Base-by-base conservation (phyloP, 2,797 vertebrate genomes). In the Anguilla obscura region DNA sequence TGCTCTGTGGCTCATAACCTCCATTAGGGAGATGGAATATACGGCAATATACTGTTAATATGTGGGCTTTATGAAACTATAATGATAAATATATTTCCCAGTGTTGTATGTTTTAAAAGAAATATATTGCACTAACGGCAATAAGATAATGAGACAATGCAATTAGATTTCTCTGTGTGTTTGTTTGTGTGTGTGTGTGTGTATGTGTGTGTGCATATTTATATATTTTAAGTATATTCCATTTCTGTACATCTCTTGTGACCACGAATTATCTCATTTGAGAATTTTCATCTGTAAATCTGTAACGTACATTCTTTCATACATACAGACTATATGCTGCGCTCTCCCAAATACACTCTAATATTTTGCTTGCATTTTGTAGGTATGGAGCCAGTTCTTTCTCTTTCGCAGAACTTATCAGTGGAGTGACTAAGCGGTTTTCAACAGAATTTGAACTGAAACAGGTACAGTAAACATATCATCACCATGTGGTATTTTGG, bases 341-440 rank as follows among this genome's bases (percentile, higher is more conserved):
- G 71, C 71, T 40, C 33, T 76, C 33, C 79, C 45, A 52, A 58
- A 71, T 48, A 36, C 45, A 10, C 30, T 82, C 30, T 21, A 18
- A 30, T 30, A 74, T 74, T 74, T 30, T 74, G 27, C 9, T 89
- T 50, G 90, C 56, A 12, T 86, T 50, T 86, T 84, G 85, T 89
- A 99, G 98, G 85, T 97, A 95, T 0, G 98, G 98, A 0, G 93
- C 88, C 0, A 96, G 96, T 83, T 98, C 97, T 1, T 99, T 99
- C 94, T 96, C 97, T 86, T 98, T 99, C 90, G 87, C 97, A 27
- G 84, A 60, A 63, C 94, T 99, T 66, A 95, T 99, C 92, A 89
- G 0, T 0, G 89, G 91, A 0, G 92, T 99, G 90, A 98, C 97
- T 0, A 91, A 30, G 58, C 94, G 97, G 50, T 99, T 99, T 85